Base-by-base conservation (phyloP, 2,113 vertebrate species). In the Phrynosoma platyrhinos region DNA sequence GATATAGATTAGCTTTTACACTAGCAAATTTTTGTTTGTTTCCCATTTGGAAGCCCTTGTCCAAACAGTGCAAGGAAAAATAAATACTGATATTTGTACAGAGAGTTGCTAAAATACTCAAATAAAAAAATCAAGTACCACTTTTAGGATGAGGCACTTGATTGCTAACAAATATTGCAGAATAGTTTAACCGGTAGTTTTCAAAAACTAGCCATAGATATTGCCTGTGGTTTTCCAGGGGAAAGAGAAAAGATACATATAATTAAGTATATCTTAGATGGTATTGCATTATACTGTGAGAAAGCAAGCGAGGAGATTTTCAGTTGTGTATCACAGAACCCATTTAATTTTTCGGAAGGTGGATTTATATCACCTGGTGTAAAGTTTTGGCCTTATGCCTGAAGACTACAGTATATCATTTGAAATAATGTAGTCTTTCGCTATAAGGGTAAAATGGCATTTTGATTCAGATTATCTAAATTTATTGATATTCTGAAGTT, bases 1-100 rank as follows among this genome's bases (percentile, higher is more conserved):
- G 66, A 87, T 81, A 40, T 42, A 74, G 42, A 74, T 74, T 81
- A 74, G 68, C 32, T 62, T 81, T 81, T 81, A 87, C 72, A 74
- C 14, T 18, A 9, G 64, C n/a, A 68, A 27, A 25, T 53, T 36
- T 75, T 76, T 78, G 58, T 75, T 84, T 68, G 42, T 78, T 86
- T 86, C 21, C 64, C 12, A 79, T 2, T 72, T 79, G 40, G 25
- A 85, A 77, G 25, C 55, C 27, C 12, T 77, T 85, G 64, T 47
- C 32, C 25, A 66, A 78, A 66, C 36, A 40, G 23, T 66, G 25
- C 13, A 66, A 85, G 58, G 14, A 72, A 68, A 85, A 78, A 77
- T 66, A 47, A 78, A 78, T 66, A 62, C 36, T 32, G 16, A 25
- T 42, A 55, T 80, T 71, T 71, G n/a, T 71, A 79, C 47, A 42